Conservation (phyloP, 2,797 vertebrate genomes). For the Enteromius fasciolatus region DNA sequence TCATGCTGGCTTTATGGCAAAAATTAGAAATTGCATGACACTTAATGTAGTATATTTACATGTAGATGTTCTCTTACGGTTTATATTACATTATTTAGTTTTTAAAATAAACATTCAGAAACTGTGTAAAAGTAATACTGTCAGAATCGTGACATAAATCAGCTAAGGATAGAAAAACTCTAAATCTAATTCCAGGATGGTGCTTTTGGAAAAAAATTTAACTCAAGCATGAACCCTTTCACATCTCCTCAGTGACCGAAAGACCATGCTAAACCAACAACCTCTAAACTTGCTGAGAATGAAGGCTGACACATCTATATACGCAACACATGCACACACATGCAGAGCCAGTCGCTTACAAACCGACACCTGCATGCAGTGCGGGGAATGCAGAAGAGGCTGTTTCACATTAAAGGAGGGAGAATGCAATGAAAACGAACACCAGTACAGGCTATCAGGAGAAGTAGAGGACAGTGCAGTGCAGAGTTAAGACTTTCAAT, state of each 20-base stretch:
- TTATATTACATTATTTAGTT: neutral
- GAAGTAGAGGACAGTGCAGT: slow-evolving; percentile 17
- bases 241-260: slow-evolving; percentile 14
- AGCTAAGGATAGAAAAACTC: neutral
- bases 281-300: slow-evolving; percentile 32
- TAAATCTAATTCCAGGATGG: neutral
- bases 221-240: neutral
- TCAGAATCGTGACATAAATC: neutral
- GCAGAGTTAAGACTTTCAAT: slow-evolving; percentile 29
- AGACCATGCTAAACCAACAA: slow-evolving; percentile 31
- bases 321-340: slow-evolving; percentile 28
- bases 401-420: slow-evolving; percentile 27
- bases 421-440: slow-evolving; percentile 3
- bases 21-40: neutral
- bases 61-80: neutral
- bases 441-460: slow-evolving; percentile 21
- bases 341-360: neutral
- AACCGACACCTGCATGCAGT: slow-evolving; percentile 49
- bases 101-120: neutral
- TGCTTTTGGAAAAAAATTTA: neutral
- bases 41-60: neutral
- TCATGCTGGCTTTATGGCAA: neutral
- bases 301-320: slow-evolving; percentile 39
- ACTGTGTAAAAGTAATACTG: neutral
- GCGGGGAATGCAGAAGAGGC: neutral